Base-by-base conservation (phyloP, 2,888 invertebrate genomes). In the Trachelus tabidus region DNA sequence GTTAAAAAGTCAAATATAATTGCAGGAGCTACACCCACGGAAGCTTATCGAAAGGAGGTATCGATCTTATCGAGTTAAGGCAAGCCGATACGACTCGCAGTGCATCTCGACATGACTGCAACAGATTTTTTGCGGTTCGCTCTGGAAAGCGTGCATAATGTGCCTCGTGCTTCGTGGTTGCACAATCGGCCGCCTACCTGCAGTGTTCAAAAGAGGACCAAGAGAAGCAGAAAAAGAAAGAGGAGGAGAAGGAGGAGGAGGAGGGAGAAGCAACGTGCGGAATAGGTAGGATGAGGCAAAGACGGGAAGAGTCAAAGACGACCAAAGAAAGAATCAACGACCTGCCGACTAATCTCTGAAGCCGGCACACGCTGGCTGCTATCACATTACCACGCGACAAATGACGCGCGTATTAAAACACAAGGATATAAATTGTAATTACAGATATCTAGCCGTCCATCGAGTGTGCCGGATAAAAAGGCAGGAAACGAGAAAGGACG, bases 81-180 rank as follows among this genome's bases (percentile, higher is more conserved):
- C 40, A 15, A 40, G 40, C 15, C 40, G 40, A 40, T 40, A 40
- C 40, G 15, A 15, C 40, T 40, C 40, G 40, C 40, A 15, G 40
- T 40, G 40, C 15, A 40, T 40, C 40, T 15, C 15, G 15, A 40
- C 40, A 40, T 15, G 40, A 15, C 40, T 40, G 40, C 40, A 40
- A 40, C 40, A 40, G 15, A 40, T 89, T 89, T 88, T 89, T 87
- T 88, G 82, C 87, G 84, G 85, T 85, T 85, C 85, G 82, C 80
- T 82, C 87, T 87, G 87, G 86, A 89, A 87, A 88, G 87, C 88
- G 86, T 87, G 88, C 84, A 87, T 89, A 89, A 89, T 87, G 83
- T 84, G 79, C 84, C 83, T 84, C 81, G 82, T 77, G 80, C 81
- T 82, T 81, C 84, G 82, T 79, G 84, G 83, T 82, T 79, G 81